Evolutionary conservation across 2,113 vertebrate species (phyloP).

Genomic region (Aphelocoma coerulescens): DNA sequence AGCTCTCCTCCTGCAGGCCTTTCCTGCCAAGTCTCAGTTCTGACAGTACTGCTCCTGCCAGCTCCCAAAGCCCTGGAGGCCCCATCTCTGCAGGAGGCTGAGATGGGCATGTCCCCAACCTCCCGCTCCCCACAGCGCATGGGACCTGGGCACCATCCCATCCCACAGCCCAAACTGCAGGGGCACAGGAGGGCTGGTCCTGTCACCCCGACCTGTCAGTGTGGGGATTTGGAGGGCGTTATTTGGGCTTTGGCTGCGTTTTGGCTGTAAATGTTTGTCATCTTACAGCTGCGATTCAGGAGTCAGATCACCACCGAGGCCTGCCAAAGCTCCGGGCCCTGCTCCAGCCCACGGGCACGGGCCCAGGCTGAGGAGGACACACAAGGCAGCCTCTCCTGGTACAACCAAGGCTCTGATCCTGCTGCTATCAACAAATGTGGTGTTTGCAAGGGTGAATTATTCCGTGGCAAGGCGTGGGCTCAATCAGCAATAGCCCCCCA

Average conservation of each 20-base stretch:
- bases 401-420: not conserved
- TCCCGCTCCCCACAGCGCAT: not conserved
- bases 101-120: not conserved
- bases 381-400: not conserved
- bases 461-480: rapidly evolving
- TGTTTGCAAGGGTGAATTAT: not conserved
- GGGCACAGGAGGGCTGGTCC: not conserved
- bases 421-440: rapidly evolving
- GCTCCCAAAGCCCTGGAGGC: not conserved
- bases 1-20: constrained; percentile 53
- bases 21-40: constrained; percentile 36
- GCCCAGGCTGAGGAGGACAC: not conserved
- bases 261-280: not conserved
- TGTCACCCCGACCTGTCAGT: not conserved
- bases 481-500: not conserved
- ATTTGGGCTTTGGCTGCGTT: not conserved
- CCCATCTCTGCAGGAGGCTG: not conserved
- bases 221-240: not conserved
- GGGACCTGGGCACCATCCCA: rapidly evolving
- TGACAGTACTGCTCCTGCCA: not conserved
- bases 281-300: not conserved
- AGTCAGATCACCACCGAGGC: not conserved
- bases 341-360: not conserved
- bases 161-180: not conserved
- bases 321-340: not conserved